phyloP scores from a whole-genome alignment of 1,140 invertebrate genomes.

The Hylaeus volcanicus region DNA sequence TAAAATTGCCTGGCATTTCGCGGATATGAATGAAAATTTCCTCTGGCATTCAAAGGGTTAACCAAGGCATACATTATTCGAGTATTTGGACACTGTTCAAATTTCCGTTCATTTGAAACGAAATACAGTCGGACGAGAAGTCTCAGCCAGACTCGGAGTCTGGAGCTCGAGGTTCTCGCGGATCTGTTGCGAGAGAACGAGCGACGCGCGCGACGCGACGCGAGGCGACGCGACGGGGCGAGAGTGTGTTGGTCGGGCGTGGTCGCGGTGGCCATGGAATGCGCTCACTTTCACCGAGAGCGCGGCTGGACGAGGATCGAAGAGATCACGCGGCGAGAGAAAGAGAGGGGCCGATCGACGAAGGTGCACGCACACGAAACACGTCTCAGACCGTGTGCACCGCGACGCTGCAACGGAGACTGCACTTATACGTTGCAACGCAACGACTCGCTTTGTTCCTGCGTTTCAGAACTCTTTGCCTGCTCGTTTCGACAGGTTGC shows the following conservation, averaged over 20 bases:
- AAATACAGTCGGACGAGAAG: too few relatives aligned
- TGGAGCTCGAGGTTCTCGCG: slow-evolving; percentile 46
- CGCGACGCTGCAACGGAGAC: not conserved
- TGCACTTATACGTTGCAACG: not conserved
- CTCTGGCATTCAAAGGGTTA: too few relatives aligned
- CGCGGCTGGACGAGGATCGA: slow-evolving; percentile 55
- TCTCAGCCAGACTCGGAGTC: too few relatives aligned
- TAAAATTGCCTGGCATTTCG: too few relatives aligned
- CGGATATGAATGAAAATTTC: too few relatives aligned
- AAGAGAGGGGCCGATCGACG: slow-evolving; percentile 41
- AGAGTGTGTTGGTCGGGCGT: slow-evolving; percentile 77
- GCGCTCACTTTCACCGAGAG: slow-evolving; percentile 80
- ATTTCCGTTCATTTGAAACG: too few relatives aligned
- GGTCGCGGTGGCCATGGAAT: slow-evolving; percentile 80
- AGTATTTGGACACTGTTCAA: too few relatives aligned
- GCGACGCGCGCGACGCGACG: not conserved
- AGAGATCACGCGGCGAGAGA: slow-evolving; percentile 43
- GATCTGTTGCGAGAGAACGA: slow-evolving; percentile 42
- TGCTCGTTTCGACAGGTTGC: not conserved
- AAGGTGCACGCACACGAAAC: slow-evolving; percentile 60
- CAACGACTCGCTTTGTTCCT: slow-evolving; percentile 1
- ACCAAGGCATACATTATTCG: too few relatives aligned
- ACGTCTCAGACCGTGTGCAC: slow-evolving; percentile 31
- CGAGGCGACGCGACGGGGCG: not conserved
- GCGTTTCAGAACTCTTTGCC: not conserved